A percentile compares a stretch with the other conserved stretches of the same genome.
Conservation (phyloP, 2,113 vertebrate species). For the Coregonus clupeaformis region DNA sequence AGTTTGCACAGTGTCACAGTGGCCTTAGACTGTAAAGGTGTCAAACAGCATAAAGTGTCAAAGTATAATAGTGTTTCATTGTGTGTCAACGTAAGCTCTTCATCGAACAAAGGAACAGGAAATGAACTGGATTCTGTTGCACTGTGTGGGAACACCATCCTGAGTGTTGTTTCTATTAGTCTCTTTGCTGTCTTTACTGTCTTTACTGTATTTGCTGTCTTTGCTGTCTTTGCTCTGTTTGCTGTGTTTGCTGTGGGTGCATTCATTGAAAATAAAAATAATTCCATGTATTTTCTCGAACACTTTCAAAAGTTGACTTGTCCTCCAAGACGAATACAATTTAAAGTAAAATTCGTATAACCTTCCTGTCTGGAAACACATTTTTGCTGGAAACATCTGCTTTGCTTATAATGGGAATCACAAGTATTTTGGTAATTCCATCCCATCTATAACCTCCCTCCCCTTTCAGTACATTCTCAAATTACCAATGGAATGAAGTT, state of each 20-base stretch:
- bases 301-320: conserved; percentile 10
- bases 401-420: conserved; percentile 61
- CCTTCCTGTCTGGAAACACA: conserved; percentile 30
- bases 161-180: not conserved
- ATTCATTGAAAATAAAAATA: not conserved
- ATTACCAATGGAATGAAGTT: conserved; percentile 65
- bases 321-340: conserved; percentile 17
- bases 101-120: not conserved
- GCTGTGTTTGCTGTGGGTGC: not conserved
- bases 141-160: not conserved
- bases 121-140: not conserved
- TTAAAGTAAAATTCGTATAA: conserved; percentile 29
- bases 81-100: not conserved
- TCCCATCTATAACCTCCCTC: conserved; percentile 63
- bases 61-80: not conserved
- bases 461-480: conserved; percentile 65
- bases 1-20: not conserved
- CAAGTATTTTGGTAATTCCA: conserved; percentile 70
- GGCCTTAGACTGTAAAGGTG: conserved; percentile 4
- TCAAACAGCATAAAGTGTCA: not conserved
- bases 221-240: conserved; percentile 5
- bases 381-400: conserved; percentile 58
- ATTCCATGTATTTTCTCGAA: conserved; percentile 2
- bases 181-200: not conserved
- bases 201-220: not conserved